phyloP scores from a whole-genome alignment of 2,888 invertebrate species.

The Drosophila subquinaria region DNA sequence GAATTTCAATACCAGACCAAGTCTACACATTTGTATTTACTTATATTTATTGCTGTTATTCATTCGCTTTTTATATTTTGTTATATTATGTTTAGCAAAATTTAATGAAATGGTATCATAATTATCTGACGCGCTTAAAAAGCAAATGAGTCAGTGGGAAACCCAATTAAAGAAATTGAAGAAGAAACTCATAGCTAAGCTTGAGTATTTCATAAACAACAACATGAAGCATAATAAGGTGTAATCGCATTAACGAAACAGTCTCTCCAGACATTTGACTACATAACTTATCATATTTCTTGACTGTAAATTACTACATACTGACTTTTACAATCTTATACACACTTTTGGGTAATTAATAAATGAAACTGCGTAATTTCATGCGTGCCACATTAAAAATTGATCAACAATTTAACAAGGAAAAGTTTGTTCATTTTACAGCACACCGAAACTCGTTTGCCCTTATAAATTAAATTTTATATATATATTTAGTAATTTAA shows the following conservation, averaged over 20 bases:
- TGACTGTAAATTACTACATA: constrained; percentile 11
- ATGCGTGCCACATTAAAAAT: constrained; percentile 40
- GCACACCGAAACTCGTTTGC: neutral
- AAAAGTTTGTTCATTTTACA: constrained; percentile 2
- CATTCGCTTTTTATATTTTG: constrained; percentile 1
- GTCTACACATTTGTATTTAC: constrained; percentile 3
- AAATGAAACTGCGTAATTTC: constrained; percentile 40
- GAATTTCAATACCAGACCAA: constrained; percentile 1
- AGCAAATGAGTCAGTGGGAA: neutral
- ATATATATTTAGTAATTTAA: neutral
- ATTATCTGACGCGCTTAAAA: neutral
- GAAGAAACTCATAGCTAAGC: neutral
- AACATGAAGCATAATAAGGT: constrained; percentile 7
- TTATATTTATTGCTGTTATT: neutral
- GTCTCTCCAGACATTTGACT: neutral
- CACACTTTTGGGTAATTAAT: constrained; percentile 24
- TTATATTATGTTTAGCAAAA: neutral
- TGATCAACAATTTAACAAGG: constrained; percentile 7
- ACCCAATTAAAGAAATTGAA: neutral
- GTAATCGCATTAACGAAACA: constrained; percentile 4
- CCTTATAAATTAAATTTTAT: neutral
- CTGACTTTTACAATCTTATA: constrained; percentile 3
- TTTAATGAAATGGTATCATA: neutral
- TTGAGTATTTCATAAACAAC: neutral
- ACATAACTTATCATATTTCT: constrained; percentile 18